phyloP scores from a whole-genome alignment of 2,888 invertebrate species.

The Agrochola lychnidis region DNA sequence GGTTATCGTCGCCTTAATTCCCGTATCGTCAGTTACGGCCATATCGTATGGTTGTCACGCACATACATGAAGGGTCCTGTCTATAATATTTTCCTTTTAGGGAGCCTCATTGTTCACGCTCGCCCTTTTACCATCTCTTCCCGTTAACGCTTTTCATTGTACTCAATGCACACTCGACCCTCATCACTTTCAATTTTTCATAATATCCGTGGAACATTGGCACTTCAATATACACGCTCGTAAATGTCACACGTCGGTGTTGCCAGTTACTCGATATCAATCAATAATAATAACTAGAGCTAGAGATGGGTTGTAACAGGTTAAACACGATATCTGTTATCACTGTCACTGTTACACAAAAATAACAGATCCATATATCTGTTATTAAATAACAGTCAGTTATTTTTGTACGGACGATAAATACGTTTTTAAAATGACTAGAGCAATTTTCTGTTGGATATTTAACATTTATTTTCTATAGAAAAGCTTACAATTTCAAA shows the following conservation, averaged over 20 bases:
- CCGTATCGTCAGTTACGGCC: neutral
- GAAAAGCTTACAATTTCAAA: neutral
- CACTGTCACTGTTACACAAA: too few relatives aligned
- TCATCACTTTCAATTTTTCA: conserved; percentile 72
- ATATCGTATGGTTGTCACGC: conserved; percentile 28
- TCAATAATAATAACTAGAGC: conserved; percentile 13
- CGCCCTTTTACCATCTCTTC: conserved; percentile 44
- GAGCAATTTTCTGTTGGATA: neutral
- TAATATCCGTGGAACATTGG: conserved; percentile 47
- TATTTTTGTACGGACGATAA: too few relatives aligned
- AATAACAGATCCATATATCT: too few relatives aligned
- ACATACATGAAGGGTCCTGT: conserved; percentile 14
- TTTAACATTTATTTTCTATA: neutral
- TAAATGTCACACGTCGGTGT: conserved; percentile 23
- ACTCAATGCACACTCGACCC: conserved; percentile 64
- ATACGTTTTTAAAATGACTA: neutral
- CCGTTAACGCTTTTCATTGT: conserved; percentile 49
- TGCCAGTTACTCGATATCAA: conserved; percentile 13
- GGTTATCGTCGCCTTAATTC: conserved; percentile 14
- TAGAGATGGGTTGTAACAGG: too few relatives aligned
- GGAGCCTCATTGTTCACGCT: conserved; percentile 41
- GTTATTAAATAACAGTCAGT: too few relatives aligned
- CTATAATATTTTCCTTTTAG: conserved; percentile 54
- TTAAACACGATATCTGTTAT: too few relatives aligned
- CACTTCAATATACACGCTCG: conserved; percentile 25